Evolutionary conservation across 2,797 vertebrate species (phyloP), one percentile per base, ranked within the genome.

Genomic region (Helarctos malayanus): DNA sequence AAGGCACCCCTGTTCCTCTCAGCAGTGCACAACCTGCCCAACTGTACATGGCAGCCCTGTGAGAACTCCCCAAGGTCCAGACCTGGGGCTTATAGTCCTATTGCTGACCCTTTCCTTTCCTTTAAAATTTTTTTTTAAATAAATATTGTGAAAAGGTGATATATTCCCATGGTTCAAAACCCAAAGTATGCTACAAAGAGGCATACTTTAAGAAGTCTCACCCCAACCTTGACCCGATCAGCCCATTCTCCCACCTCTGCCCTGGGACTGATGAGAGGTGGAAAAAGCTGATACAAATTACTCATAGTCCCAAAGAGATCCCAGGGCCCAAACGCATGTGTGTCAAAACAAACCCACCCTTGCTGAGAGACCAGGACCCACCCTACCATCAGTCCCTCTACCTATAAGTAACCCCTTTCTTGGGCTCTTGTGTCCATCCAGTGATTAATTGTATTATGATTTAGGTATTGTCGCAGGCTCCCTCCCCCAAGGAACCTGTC

Each of bases 371-470:
- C n/a, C 2, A 5, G 84, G 23, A 65, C 54, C 25, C 56, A 38
- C 0, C 54, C 16, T 15, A 1, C 11, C 13, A 54, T 35, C 14
- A 29, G 14, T 3, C 3, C 32, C 75, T 76, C 29, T 4, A 4
- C 63, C 79, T 16, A 4, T 1, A 56, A 13, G 81, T 29, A 41
- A 61, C 25, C n/a, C 54, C 63, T 86, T 19, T 19, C 1, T 7
- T 5, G 16, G 63, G 29, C 49, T 52, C 78, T 56, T 41, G 1
- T 15, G 7, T 61, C 29, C 35, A 38, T 73, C 41, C 2, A 4
- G 45, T 16, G 73, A 21, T 2, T 56, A 16, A 83, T 56, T 32
- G 16, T 68, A 35, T 18, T 54, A 75, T 1, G 57, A 94, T 5
- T 32, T 41, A 4, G 13, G 38, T 2, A 32, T 32, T 7, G 15